A percentile compares a stretch with the other conserved stretches of the same genome.
Conservation (phyloP, 2,797 vertebrate genomes). For the Syndactyla subalaris region DNA sequence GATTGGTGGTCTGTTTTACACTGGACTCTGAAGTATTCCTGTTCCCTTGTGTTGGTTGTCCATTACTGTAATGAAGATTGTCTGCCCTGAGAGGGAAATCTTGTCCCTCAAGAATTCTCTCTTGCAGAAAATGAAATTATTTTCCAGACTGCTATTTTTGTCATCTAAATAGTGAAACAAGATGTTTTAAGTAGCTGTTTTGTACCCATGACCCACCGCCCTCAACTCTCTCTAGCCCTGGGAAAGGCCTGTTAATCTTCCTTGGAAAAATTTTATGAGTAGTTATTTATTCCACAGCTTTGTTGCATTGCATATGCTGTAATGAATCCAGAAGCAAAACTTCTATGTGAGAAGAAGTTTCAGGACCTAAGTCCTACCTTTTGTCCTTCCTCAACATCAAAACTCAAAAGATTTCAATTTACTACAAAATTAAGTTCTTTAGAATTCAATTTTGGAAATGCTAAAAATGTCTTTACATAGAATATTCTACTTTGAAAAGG, state of each 20-base stretch:
- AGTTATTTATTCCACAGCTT: background rate
- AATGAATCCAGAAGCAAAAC: background rate
- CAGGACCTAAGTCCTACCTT: background rate
- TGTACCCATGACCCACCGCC: background rate
- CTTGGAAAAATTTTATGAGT: background rate
- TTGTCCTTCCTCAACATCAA: background rate
- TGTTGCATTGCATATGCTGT: background rate
- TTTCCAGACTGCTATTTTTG: background rate
- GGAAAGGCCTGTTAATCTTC: background rate
- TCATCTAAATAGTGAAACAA: background rate
- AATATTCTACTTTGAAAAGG: background rate
- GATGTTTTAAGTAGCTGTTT: background rate
- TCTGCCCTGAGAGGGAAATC: background rate
- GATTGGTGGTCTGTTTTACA: background rate
- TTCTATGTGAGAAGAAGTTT: background rate
- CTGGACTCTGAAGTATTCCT: background rate
- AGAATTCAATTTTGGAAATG: background rate
- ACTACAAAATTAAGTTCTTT: background rate
- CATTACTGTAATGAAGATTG: background rate
- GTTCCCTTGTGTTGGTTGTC: no score
- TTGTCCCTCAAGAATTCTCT: background rate
- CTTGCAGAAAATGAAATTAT: background rate
- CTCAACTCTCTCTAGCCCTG: background rate
- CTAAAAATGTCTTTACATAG: background rate
- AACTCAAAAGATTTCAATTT: background rate